A percentile compares a stretch with the other conserved stretches of the same genome.
These are phyloP conservation scores for Zosterops lateralis DNA, from an alignment of 2,113 vertebrate genomes.

Conservation along the genomic window DNA sequence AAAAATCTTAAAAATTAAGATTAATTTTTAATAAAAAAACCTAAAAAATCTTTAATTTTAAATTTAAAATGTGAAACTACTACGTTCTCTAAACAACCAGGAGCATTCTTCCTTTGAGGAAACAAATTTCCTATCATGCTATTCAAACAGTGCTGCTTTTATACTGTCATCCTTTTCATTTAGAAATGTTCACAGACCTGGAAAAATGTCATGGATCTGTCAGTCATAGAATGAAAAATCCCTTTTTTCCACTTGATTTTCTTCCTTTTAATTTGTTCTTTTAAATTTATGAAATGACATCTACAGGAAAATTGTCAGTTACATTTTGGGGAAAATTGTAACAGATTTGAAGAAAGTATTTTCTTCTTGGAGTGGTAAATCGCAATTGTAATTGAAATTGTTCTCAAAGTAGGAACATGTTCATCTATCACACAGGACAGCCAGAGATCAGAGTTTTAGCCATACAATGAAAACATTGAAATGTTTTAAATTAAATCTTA, in stretches of 20 bases:
- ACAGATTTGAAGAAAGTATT: not conserved
- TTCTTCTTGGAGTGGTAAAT: conserved; percentile 23
- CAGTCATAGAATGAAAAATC: not conserved
- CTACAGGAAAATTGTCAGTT: not conserved
- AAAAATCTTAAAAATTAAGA: too few species aligned
- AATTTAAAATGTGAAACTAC: too few species aligned
- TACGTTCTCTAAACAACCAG: not conserved
- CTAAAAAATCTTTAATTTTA: too few species aligned
- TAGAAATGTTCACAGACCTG: not conserved
- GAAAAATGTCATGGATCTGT: not conserved
- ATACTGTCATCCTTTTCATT: not conserved
- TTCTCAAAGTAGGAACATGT: conserved; percentile 16
- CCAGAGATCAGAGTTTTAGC: conserved; percentile 23
- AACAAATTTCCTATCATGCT: not conserved
- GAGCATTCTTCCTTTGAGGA: not conserved
- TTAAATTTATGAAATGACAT: not conserved
- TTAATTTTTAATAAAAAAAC: too few species aligned
- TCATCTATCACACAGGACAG: not conserved
- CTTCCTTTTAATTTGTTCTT: not conserved
- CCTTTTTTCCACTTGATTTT: not conserved
- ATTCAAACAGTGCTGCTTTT: not conserved
- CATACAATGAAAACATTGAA: conserved; percentile 42
- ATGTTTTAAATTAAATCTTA: conserved; percentile 17
- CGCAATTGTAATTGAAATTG: not conserved
- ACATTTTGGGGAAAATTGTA: not conserved